These are phyloP conservation scores for Onchidella celtica DNA, from an alignment of 2,888 invertebrate species.

Conservation along the genomic window DNA sequence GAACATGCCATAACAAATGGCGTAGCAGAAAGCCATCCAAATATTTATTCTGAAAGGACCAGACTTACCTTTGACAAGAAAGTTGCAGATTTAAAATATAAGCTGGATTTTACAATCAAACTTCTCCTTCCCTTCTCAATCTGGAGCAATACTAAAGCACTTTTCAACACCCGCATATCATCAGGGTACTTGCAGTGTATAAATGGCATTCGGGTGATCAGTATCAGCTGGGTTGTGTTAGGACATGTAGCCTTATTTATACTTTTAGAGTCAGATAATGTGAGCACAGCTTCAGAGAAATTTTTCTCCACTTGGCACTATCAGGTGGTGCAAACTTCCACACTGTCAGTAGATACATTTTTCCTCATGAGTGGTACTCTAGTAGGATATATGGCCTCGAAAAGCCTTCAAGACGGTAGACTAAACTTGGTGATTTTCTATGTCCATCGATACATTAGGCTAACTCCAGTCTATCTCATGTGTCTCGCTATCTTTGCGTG, in stretches of 20 bases:
- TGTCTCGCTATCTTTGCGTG: conserved; percentile 67
- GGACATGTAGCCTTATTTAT: conserved; percentile 66
- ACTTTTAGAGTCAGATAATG: conserved; percentile 45
- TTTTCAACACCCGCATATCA: conserved; percentile 59
- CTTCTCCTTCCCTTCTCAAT: conserved; percentile 58
- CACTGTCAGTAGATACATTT: conserved; percentile 75
- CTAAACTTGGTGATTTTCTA: conserved; percentile 61
- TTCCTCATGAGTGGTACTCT: conserved; percentile 68
- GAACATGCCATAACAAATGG: too few relatives aligned
- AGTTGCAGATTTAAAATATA: not conserved
- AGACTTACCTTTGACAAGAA: not conserved
- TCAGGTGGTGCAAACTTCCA: conserved; percentile 67
- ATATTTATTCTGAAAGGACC: too few relatives aligned
- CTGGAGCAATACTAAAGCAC: conserved; percentile 62
- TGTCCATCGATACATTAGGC: conserved; percentile 61
- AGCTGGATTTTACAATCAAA: not conserved
- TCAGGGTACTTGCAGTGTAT: conserved; percentile 83
- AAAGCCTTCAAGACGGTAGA: conserved; percentile 53
- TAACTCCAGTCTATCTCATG: conserved; percentile 71
- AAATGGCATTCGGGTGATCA: conserved; percentile 85
- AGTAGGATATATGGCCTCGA: conserved; percentile 55
- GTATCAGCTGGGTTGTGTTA: conserved; percentile 76
- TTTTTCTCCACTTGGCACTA: conserved; percentile 60
- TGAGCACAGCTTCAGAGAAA: conserved; percentile 6
- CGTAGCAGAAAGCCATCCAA: too few relatives aligned